These are phyloP conservation scores for Petrocephalus sullivani DNA, from an alignment of 2,797 vertebrate genomes.

Conservation along the genomic window DNA sequence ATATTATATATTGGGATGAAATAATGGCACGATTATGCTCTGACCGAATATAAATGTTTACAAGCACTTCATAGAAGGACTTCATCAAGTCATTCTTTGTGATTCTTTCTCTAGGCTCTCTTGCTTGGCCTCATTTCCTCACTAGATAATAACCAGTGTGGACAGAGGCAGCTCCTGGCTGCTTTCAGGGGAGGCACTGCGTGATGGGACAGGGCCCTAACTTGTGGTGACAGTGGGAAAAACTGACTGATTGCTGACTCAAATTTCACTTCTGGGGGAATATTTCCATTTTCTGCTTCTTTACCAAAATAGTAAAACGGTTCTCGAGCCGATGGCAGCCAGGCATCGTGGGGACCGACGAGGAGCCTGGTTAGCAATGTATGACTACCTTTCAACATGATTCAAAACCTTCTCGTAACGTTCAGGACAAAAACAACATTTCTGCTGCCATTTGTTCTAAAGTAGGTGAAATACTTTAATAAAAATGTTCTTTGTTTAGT, in stretches of 20 bases:
- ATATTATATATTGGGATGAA: neutral
- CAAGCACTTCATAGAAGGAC: neutral
- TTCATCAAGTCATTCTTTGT: neutral
- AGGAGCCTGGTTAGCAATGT: neutral
- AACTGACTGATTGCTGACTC: constrained; percentile 16
- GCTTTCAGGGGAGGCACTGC: no score
- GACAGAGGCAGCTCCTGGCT: neutral
- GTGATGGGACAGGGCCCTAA: neutral
- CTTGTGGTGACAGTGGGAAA: neutral
- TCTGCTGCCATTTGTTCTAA: neutral
- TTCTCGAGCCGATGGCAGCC: neutral
- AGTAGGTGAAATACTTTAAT: neutral
- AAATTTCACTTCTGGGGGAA: neutral
- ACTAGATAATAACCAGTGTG: neutral
- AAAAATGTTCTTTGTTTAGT: neutral
- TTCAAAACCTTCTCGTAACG: neutral
- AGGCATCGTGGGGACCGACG: neutral
- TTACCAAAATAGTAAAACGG: neutral
- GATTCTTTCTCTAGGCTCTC: neutral
- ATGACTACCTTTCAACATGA: neutral
- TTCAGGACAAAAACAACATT: neutral
- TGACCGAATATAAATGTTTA: neutral
- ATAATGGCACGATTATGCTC: neutral
- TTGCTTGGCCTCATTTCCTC: neutral
- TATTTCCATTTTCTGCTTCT: neutral